Conservation (phyloP, 1,140 invertebrate genomes). For the Nymphalis io region DNA sequence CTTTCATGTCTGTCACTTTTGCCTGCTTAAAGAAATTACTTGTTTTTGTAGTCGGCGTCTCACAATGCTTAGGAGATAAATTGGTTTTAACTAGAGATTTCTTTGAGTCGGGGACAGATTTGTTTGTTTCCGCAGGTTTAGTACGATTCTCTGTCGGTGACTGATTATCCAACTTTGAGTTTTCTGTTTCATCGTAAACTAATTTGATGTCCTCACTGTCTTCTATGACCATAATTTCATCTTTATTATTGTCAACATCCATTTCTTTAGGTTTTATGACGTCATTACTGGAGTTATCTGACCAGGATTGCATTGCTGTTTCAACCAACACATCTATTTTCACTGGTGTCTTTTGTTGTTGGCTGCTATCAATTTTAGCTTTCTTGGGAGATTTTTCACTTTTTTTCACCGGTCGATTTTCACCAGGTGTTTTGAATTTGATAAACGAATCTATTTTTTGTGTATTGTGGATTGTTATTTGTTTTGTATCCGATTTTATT, state of each 20-base stretch:
- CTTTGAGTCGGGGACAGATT: background rate
- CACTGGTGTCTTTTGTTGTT: constrained; percentile 62
- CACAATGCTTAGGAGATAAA: constrained; percentile 28
- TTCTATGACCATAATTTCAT: constrained; percentile 63
- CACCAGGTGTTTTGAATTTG: constrained; percentile 68
- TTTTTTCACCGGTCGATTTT: constrained; percentile 7
- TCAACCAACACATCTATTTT: constrained; percentile 77
- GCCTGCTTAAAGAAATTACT: constrained; percentile 58
- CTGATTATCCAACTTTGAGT: constrained; percentile 46
- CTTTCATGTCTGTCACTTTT: constrained; percentile 55
- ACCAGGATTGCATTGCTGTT: constrained; percentile 81
- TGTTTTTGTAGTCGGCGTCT: constrained; percentile 14
- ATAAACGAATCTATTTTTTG: constrained; percentile 67
- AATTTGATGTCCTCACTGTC: constrained; percentile 85
- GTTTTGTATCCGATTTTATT: constrained; percentile 43
- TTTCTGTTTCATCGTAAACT: constrained; percentile 82
- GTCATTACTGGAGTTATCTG: constrained; percentile 71
- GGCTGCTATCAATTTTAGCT: constrained; percentile 41
- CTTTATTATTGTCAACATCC: constrained; percentile 44
- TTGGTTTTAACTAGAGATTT: constrained; percentile 15
- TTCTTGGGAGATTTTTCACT: constrained; percentile 64
- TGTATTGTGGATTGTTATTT: constrained; percentile 45
- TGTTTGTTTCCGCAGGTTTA: constrained; percentile 29
- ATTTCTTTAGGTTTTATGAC: constrained; percentile 64
- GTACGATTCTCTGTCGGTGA: constrained; percentile 49